Percentiles rank a stretch among this genome's conserved stretches.
Conservation (phyloP, 2,113 vertebrate genomes). For the Megaceryle maxima region DNA sequence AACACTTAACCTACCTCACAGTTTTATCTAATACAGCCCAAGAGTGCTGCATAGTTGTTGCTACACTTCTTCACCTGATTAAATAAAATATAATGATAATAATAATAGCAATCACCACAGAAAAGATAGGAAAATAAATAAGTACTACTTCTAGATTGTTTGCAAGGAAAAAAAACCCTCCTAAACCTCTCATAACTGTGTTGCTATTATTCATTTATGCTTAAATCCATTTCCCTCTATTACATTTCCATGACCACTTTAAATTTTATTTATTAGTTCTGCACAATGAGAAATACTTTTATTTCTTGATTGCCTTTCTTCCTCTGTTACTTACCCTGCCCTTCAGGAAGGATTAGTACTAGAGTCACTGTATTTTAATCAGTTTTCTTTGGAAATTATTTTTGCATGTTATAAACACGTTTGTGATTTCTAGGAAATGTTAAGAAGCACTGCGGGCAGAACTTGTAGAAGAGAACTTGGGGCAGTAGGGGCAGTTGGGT, state of each 20-base stretch:
- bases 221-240: not conserved
- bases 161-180: not conserved
- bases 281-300: not conserved
- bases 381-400: not conserved
- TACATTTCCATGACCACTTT: not conserved
- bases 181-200: not conserved
- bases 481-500: rapidly evolving
- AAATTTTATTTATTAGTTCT: not conserved
- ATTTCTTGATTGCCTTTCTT: not conserved
- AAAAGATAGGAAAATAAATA: not conserved
- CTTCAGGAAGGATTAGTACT: not conserved
- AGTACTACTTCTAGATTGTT: not conserved
- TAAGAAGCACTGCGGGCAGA: not conserved
- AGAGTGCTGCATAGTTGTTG: not conserved
- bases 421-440: not conserved
- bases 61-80: not conserved
- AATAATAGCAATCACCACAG: not conserved
- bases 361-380: not conserved
- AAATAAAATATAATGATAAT: not conserved
- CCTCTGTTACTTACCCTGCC: not conserved
- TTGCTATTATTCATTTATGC: not conserved
- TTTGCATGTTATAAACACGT: rapidly evolving
- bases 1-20: not conserved
- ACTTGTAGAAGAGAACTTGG: not conserved
- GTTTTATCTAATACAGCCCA: not conserved